phyloP scores from a whole-genome alignment of 2,113 vertebrate genomes.

The Paramisgurnus dabryanus region DNA sequence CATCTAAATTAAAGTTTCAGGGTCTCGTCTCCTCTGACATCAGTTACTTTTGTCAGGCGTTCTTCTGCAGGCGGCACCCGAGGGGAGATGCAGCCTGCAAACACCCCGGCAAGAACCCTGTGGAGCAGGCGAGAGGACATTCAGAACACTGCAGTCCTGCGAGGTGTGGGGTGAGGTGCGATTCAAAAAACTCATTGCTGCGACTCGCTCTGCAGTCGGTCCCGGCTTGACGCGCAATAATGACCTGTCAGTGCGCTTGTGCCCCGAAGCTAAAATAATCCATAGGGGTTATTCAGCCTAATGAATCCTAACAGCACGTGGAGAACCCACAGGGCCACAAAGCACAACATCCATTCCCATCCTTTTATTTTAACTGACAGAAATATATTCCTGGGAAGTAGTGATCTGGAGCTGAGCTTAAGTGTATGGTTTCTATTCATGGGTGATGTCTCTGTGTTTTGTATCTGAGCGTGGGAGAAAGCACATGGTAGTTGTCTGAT shows the following conservation, averaged over 20 bases:
- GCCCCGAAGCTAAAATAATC: constrained; percentile 77
- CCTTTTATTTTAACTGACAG: constrained; percentile 57
- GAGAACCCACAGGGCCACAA: constrained; percentile 67
- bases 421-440: constrained; percentile 27
- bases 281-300: constrained; percentile 76
- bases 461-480: not conserved
- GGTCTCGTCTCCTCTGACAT: not conserved
- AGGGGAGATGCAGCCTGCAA: not conserved
- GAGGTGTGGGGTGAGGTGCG: constrained; percentile 32
- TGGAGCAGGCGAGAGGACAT: constrained; percentile 15
- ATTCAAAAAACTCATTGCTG: constrained; percentile 23
- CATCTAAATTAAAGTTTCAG: not conserved
- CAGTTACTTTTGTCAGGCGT: not conserved
- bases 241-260: constrained; percentile 80
- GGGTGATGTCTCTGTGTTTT: constrained; percentile 21
- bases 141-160: constrained; percentile 30
- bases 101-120: not conserved
- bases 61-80: not conserved
- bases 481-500: not conserved
- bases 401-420: constrained; percentile 39
- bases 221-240: constrained; percentile 80
- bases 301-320: constrained; percentile 77
- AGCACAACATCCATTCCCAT: constrained; percentile 70
- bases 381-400: constrained; percentile 52
- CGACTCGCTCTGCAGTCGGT: constrained; percentile 59